phyloP scores from a whole-genome alignment of 2,797 vertebrate species.

The Rhynchonycteris naso region DNA sequence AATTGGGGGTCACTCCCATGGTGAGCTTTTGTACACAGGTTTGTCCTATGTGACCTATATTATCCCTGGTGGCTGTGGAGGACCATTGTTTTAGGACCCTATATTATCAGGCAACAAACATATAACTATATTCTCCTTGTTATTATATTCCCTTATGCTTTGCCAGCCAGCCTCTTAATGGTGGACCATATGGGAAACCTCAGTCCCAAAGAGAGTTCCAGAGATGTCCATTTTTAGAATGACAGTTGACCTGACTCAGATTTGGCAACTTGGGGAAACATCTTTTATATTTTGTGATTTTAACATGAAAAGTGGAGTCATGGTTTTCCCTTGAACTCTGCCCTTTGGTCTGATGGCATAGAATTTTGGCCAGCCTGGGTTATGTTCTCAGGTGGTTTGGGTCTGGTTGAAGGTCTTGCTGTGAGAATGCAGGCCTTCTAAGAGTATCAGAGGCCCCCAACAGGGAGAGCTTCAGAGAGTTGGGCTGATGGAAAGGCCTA shows the following conservation, averaged over 20 bases:
- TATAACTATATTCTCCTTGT: background rate
- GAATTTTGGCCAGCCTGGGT: constrained; percentile 6
- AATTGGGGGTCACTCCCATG: background rate
- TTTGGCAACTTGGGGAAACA: background rate
- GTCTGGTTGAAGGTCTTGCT: background rate
- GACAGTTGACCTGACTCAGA: background rate
- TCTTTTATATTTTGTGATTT: background rate
- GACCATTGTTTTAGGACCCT: background rate
- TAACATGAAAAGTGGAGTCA: background rate
- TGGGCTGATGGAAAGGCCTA: background rate
- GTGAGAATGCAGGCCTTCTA: background rate
- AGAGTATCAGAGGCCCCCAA: background rate
- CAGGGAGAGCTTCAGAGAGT: background rate
- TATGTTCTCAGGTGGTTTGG: background rate
- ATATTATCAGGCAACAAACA: background rate
- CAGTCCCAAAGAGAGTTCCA: background rate
- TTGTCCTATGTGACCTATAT: background rate
- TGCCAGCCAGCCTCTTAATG: background rate
- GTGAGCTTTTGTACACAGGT: background rate
- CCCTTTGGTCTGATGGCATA: background rate
- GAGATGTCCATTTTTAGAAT: background rate
- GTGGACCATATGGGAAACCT: background rate
- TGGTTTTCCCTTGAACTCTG: background rate
- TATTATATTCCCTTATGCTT: background rate
- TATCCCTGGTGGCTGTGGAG: constrained; percentile 5